Evolutionary conservation across 2,113 vertebrate genomes (phyloP), one percentile per base, ranked within the genome.

Genomic region (Malaclemys terrapin): DNA sequence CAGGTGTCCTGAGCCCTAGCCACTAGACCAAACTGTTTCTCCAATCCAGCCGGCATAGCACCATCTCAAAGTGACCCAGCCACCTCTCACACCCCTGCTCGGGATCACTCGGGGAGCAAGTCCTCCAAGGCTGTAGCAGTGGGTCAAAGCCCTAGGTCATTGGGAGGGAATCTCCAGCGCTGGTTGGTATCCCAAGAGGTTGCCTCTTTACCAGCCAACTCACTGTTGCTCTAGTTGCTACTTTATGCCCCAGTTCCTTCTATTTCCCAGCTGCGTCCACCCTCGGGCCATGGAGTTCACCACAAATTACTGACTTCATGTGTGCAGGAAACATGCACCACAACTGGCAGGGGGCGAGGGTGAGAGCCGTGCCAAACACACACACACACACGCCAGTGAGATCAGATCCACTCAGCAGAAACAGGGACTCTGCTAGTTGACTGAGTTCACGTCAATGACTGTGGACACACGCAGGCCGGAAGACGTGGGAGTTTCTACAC

Each of bases 291-390:
- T 1, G 5, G 81, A 84, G 38, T 82, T 94, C 93, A 85, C 86
- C 96, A 93, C 88, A 92, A 88, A 95, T 92, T 87, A 88, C 65
- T 72, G 92, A 82, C 57, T 94, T 75, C 25, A 2, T 22, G 75
- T 79, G 78, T 54, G 47, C 82, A 91, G 93, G 87, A 93, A 93
- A 78, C 24, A 8, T 54, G 54, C 65, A 59, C 79, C 94, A 83
- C 88, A 88, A 76, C 0, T 81, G 85, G 5, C 69, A 27, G 53
- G 49, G 56, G 62, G 53, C 38, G 12, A 19, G 11, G 76, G 75
- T 82, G 22, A 86, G 38, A n/a, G 87, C 79, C 42, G 8, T 87
- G 84, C 84, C 93, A 94, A 83, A 42, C 24, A 87, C 80, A 88
- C 56, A 10, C 1, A 85, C 89, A 17, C 62, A 19, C 87, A 82